Base-by-base conservation (phyloP, 2,888 invertebrate genomes). In the Arctia plantaginis region DNA sequence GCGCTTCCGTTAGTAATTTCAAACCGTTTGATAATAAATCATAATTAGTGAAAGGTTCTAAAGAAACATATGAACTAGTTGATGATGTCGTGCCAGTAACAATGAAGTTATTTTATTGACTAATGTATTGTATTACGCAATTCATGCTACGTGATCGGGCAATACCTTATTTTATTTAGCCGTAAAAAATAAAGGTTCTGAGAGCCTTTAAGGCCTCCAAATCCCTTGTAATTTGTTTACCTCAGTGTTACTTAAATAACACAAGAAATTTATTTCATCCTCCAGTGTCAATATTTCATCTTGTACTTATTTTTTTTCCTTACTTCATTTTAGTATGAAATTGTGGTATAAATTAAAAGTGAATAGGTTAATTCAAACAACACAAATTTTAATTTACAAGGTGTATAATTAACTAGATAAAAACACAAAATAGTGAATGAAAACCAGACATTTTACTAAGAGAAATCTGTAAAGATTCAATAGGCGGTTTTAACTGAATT, bases 1-100 rank as follows among this genome's bases (percentile, higher is more conserved):
- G 80, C 78, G 83, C 82, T 85, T 88, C 86, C 87, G 88, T 78
- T 85, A 77, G 80, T 79, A 77, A 81, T 84, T 85, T 76, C 70
- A 80, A 79, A 77, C 75, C 73, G 70, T 85, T 80, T 79, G 79
- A 77, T 76, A 77, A 76, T 68, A 77, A 74, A 78, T 77, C 79
- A 75, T 76, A 79, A 80, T 78, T 78, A 75, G 74, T 73, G 72
- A 67, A 76, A 69, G 68, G 41, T 68, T 79, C 65, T 55, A 68
- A 76, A 72, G 23, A n/a, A 62, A 47, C 59, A 47, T 33, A 68
- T 20, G 67, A 67, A 66, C 41, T 7, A 55, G 51, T 72, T 59
- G 66, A 66, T 66, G 59, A 66, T 62, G 47, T 33, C 64, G 68
- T 73, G 62, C 27, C 47, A 62, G 44, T 10, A 51, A 51, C 51